Percentiles rank a stretch among this genome's conserved stretches.
Conservation (phyloP, 2,113 vertebrate genomes). For the Diphyllodes magnificus region DNA sequence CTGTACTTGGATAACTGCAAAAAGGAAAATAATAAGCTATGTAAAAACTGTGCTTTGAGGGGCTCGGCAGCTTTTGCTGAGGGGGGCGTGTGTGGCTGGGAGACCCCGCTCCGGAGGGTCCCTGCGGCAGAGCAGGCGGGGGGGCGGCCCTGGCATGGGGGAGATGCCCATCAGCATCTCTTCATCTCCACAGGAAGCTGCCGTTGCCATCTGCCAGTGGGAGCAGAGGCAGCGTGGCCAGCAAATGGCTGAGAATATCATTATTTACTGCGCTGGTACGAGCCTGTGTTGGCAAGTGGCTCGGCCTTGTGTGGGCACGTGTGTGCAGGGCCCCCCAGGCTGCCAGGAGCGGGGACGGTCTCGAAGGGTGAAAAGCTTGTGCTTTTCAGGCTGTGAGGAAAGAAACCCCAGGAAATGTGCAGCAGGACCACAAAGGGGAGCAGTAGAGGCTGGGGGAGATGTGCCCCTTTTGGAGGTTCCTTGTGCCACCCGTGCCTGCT, state of each 20-base stretch:
- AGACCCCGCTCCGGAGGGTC: not conserved
- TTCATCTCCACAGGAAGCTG: not conserved
- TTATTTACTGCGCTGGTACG: not conserved
- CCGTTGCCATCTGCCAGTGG: slow-evolving; percentile 32
- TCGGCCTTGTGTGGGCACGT: not conserved
- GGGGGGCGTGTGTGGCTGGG: not conserved
- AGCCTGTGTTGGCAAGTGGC: not conserved
- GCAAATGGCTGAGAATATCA: not conserved
- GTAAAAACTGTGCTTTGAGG: not conserved
- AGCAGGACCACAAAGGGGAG: not conserved
- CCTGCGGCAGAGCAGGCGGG: not conserved
- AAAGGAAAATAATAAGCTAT: not conserved
- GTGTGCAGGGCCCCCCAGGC: not conserved
- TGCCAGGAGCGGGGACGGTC: not conserved
- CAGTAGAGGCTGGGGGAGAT: not conserved
- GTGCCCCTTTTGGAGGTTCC: not conserved
- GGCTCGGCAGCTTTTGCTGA: not conserved
- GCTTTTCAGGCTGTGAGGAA: not conserved
- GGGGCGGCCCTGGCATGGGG: not conserved
- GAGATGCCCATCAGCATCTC: slow-evolving; percentile 21
- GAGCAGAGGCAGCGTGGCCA: slow-evolving; percentile 19
- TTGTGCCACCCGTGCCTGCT: not conserved
- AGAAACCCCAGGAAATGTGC: not conserved
- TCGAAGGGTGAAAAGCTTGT: rapidly evolving
- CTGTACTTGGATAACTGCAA: not conserved